Percentiles rank a stretch among this genome's conserved stretches.
Evolutionary conservation across 2,113 vertebrate genomes (phyloP).

Genomic region (Carassius auratus): DNA sequence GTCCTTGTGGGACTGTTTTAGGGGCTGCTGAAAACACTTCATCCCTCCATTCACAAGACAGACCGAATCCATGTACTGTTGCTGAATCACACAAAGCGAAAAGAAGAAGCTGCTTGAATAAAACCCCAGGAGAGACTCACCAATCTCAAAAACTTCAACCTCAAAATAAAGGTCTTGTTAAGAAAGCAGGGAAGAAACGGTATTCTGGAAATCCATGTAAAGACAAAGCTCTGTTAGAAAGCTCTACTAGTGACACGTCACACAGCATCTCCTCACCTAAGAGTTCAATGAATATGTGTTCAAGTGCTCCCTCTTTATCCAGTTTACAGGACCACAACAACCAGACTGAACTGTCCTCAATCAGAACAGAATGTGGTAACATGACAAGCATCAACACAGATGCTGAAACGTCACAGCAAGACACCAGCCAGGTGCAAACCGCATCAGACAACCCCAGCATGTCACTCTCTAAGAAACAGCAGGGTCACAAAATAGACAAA

Average conservation of each 20-base stretch:
- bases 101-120: not conserved
- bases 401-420: too few relatives aligned
- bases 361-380: too few relatives aligned
- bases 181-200: not conserved
- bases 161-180: not conserved
- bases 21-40: conserved; percentile 8
- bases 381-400: too few relatives aligned
- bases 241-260: not conserved
- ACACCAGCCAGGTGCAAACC: too few relatives aligned
- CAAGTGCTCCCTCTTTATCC: not conserved
- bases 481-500: not conserved
- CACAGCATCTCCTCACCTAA: not conserved
- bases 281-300: not conserved
- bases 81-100: not conserved
- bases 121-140: not conserved
- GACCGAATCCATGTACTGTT: not conserved
- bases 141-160: not conserved
- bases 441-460: conserved; percentile 5
- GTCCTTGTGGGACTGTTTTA: conserved; percentile 62
- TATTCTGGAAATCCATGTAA: not conserved
- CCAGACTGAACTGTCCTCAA: too few relatives aligned
- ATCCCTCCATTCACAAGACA: conserved; percentile 26
- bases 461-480: not conserved
- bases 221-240: not conserved
- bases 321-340: too few relatives aligned